Percentiles rank a stretch among this genome's conserved stretches.
phyloP scores from a whole-genome alignment of 1,140 invertebrate genomes.

The Eulimnadia texana region DNA sequence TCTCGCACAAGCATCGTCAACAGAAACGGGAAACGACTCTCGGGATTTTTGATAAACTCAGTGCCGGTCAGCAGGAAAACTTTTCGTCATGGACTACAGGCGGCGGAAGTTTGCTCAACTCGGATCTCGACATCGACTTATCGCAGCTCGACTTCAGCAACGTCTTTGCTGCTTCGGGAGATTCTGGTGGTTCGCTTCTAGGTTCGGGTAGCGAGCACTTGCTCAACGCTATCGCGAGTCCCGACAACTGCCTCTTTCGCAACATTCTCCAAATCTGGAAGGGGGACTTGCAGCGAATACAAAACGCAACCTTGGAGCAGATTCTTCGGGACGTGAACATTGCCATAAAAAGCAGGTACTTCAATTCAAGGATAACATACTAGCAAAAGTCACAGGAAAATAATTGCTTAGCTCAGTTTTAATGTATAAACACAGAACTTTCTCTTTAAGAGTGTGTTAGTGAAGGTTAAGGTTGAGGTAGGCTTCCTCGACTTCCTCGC shows the following conservation, averaged over 20 bases:
- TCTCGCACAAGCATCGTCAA: no score
- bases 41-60: no score
- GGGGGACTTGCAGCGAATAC: conserved; percentile 20
- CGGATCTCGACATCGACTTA: conserved; percentile 14
- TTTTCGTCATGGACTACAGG: background rate
- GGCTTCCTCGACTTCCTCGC: background rate
- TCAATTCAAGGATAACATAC: conserved; percentile 4
- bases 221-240: conserved; percentile 5
- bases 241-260: conserved; percentile 14
- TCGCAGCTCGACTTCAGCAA: conserved; percentile 10
- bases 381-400: background rate
- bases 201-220: conserved; percentile 4
- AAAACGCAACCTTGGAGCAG: conserved; percentile 24
- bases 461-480: background rate
- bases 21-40: no score
- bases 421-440: no score
- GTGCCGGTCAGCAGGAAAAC: background rate
- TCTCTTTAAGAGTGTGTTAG: no score
- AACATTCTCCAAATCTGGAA: conserved; percentile 16
- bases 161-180: conserved; percentile 8
- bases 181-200: background rate
- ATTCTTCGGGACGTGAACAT: conserved; percentile 26
- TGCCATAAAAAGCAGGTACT: conserved; percentile 25
- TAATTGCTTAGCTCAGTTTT: no score
- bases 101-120: conserved; percentile 2